A percentile compares a stretch with the other conserved stretches of the same genome.
Conservation (phyloP, 2,888 invertebrate genomes). For the Tiliacea aurago region DNA sequence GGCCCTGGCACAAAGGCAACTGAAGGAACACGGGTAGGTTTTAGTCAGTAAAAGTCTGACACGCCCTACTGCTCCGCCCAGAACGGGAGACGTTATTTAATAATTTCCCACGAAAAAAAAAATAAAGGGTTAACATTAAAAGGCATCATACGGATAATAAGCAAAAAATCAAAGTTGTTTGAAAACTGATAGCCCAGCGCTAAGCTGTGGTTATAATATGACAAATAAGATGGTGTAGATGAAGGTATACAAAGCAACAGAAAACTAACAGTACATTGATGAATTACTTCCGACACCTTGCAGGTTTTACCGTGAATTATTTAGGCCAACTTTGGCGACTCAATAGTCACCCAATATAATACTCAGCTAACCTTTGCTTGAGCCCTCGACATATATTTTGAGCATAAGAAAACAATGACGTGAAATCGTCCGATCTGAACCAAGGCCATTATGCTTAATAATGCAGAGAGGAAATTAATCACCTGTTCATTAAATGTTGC, state of each 20-base stretch:
- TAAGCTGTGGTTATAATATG: neutral
- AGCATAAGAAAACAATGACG: conserved; percentile 88
- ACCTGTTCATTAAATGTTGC: conserved; percentile 77
- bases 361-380: conserved; percentile 82
- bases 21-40: too few species aligned
- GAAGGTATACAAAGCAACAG: conserved; percentile 6
- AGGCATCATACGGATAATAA: neutral
- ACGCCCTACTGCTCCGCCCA: too few species aligned
- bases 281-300: conserved; percentile 38
- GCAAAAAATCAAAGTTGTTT: neutral
- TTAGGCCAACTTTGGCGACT: conserved; percentile 47
- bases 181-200: neutral
- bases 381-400: conserved; percentile 90
- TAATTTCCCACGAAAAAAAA: too few species aligned
- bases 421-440: conserved; percentile 86
- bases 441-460: conserved; percentile 83
- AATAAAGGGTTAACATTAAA: too few species aligned
- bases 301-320: conserved; percentile 51
- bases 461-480: conserved; percentile 81
- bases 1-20: too few species aligned
- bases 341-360: conserved; percentile 73
- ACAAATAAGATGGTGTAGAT: neutral
- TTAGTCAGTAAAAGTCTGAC: too few species aligned
- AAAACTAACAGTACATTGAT: conserved; percentile 29
- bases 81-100: too few species aligned